Conservation (phyloP, 1,140 invertebrate genomes). For the Magallana angulata region DNA sequence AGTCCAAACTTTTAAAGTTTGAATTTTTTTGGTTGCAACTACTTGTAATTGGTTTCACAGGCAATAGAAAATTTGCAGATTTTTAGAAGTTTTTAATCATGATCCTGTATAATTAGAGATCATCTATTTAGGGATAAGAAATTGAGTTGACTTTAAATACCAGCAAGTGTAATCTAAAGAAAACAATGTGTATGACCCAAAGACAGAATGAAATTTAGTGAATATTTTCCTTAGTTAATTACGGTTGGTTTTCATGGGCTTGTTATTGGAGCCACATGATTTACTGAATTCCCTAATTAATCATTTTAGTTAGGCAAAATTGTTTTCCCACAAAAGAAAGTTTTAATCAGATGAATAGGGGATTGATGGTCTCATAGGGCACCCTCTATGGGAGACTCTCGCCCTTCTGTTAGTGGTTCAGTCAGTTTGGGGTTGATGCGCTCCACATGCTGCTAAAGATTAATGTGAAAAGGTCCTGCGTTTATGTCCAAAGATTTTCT, state of each 20-base stretch:
- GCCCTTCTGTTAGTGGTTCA: background rate
- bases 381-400: background rate
- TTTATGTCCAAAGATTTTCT: background rate
- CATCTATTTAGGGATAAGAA: no score
- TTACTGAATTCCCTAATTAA: conserved; percentile 6
- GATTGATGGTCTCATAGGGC: background rate
- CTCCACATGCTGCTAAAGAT: conserved; percentile 31
- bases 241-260: background rate
- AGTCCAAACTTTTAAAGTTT: no score
- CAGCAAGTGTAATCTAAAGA: conserved; percentile 8
- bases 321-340: conserved; percentile 34
- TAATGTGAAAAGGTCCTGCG: conserved; percentile 21
- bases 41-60: no score
- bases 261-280: conserved; percentile 25
- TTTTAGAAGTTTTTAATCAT: no score
- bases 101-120: no score
- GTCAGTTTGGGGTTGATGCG: conserved; percentile 24
- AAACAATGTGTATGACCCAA: background rate
- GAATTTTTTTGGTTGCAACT: no score
- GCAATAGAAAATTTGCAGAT: no score
- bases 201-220: background rate
- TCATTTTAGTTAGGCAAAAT: conserved; percentile 17
- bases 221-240: background rate
- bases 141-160: background rate
- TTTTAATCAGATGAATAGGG: conserved; percentile 24